Evolutionary conservation across 1,140 invertebrate genomes (phyloP), one percentile per base, ranked within the genome.

Genomic region (Dendroctonus valens): DNA sequence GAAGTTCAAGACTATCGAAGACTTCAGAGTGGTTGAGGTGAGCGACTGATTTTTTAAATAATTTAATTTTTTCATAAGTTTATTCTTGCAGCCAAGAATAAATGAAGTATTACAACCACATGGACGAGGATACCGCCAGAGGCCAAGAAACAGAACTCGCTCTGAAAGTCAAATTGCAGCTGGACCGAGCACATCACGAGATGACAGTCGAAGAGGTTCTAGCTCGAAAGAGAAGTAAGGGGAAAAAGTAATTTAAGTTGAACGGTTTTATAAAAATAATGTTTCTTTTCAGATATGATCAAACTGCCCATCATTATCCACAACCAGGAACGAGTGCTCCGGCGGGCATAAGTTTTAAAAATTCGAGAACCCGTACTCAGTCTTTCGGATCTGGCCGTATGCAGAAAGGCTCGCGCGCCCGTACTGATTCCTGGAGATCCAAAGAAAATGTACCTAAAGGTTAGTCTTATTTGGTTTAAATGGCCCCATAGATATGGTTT

Each of bases 1-100:
- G 40, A 93, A 92, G 74, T 99, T 95, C 79, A 95, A 97, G 77
- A 94, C 85, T 64, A 90, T 98, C 63, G 94, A 98, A 82, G 96
- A 99, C 80, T 99, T 98, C 78, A 82, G 90, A 70, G 89, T 91
- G 3, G 85, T 89, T 6, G 89, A 91, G 83, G 72, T 83, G 14
- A 79, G 81, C 65, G 26, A 3, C 26, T 26, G 38, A 41, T 46
- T 39, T 63, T 7, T 42, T 7, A 55, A 3, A 0, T 11, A 51
- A 26, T 12, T 57, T 65, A 39, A 54, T 68, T 48, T 41, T 26
- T 26, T 26, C 26, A 26, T 67, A 62, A 61, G 69, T 72, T 59
- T n/a, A 15, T 44, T 14, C n/a, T 62, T 53, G 7, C 15, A 72
- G 70, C 73, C 70, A 37, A 70, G 67, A 48, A 71, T 70, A 42